Percentiles rank a stretch among this genome's conserved stretches.
These are phyloP conservation scores for Drosophila sordidula DNA, from an alignment of 2,888 invertebrate genomes.

Conservation along the genomic window DNA sequence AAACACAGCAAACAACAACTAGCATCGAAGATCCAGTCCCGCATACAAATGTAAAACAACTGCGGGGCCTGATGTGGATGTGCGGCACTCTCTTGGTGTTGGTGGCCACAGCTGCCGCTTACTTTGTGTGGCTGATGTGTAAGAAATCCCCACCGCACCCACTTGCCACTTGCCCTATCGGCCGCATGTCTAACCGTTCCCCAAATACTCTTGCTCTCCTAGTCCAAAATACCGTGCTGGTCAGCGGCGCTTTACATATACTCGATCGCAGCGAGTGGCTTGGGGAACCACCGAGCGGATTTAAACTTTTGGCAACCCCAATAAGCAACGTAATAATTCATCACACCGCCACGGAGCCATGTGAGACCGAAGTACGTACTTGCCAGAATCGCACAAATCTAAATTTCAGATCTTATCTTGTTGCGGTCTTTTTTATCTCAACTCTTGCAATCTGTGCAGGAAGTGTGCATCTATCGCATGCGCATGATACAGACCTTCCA, in stretches of 20 bases:
- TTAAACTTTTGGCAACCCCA: conserved; percentile 41
- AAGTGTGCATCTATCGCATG: conserved; percentile 85
- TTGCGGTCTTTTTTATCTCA: not conserved
- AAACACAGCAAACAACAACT: conserved; percentile 7
- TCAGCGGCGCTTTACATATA: conserved; percentile 52
- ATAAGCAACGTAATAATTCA: conserved; percentile 62
- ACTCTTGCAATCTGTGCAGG: conserved; percentile 20
- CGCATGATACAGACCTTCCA: conserved; percentile 89
- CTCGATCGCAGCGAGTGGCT: conserved; percentile 73
- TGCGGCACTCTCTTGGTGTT: conserved; percentile 52
- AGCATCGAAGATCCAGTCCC: conserved; percentile 23
- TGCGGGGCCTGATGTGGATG: conserved; percentile 46
- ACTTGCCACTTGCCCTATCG: not conserved
- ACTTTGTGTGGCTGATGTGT: conserved; percentile 63
- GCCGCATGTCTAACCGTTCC: not conserved
- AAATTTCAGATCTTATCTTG: not conserved
- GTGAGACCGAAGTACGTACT: conserved; percentile 60
- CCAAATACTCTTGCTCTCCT: not conserved
- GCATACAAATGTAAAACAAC: conserved; percentile 21
- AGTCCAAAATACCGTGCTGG: conserved; percentile 25
- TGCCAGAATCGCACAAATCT: not conserved
- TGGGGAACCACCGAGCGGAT: conserved; percentile 64
- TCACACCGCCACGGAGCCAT: conserved; percentile 70
- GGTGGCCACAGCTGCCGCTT: conserved; percentile 44
- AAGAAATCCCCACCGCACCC: not conserved